Conservation (phyloP, 2,113 vertebrate species). For the Turnix velox region DNA sequence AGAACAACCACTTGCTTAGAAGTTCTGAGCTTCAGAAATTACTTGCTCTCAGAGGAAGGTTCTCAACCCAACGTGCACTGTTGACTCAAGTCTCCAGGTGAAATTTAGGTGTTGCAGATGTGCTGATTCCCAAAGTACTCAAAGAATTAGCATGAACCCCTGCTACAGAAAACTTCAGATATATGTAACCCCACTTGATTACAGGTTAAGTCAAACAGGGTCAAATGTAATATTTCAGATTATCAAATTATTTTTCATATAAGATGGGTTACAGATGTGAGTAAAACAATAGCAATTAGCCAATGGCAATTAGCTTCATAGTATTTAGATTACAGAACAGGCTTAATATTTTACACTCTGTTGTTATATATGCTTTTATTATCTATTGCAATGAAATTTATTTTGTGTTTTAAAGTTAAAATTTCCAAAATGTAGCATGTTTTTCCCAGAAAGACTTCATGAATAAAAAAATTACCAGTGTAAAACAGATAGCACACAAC, state of each 20-base stretch:
- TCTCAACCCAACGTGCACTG: neutral
- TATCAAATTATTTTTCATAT: too few species aligned
- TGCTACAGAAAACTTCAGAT: neutral
- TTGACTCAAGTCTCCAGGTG: neutral
- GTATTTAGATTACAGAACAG: neutral
- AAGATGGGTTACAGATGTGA: neutral
- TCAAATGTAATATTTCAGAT: neutral
- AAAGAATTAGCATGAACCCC: neutral
- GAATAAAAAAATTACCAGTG: neutral
- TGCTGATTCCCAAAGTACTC: neutral
- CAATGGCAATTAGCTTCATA: neutral
- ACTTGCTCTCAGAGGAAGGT: neutral
- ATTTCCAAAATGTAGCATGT: rapidly evolving
- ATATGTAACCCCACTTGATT: neutral
- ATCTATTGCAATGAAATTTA: neutral
- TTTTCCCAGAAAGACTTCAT: neutral
- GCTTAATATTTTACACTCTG: neutral
- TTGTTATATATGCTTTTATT: neutral
- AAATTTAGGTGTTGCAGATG: neutral
- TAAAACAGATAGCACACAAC: neutral
- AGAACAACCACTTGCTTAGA: neutral
- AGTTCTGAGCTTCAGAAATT: neutral
- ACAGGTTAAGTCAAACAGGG: neutral
- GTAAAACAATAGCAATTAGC: too few species aligned
- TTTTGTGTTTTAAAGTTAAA: neutral